Evolutionary conservation across 2,113 vertebrate genomes (phyloP).

Genomic region (Crotophaga sulcirostris): DNA sequence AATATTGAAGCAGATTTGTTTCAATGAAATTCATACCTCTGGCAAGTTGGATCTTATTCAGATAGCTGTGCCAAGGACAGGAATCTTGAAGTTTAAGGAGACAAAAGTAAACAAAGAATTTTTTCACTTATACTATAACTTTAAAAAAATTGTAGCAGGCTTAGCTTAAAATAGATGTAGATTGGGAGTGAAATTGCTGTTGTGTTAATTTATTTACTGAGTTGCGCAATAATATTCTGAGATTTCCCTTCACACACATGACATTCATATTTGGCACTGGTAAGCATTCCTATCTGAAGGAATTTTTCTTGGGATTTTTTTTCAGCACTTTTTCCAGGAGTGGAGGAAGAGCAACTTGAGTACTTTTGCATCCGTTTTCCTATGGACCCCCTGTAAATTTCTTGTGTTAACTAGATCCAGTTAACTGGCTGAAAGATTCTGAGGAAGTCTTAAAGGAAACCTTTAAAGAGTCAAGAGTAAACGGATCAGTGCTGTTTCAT

Average conservation of each 20-base stretch:
- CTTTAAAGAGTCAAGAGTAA: background rate
- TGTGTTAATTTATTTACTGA: background rate
- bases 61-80: background rate
- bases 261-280: background rate
- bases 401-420: background rate
- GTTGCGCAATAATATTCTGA: background rate
- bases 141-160: background rate
- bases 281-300: constrained; percentile 8
- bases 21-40: constrained; percentile 47
- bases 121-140: background rate
- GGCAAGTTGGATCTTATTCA: constrained; percentile 25
- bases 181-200: background rate
- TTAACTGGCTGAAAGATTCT: background rate
- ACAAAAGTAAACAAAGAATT: background rate
- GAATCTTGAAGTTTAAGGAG: constrained; percentile 1
- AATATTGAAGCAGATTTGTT: constrained; percentile 29
- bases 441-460: background rate
- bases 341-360: background rate
- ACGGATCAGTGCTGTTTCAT: background rate
- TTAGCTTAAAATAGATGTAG: background rate
- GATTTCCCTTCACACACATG: background rate
- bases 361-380: background rate
- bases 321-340: background rate
- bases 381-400: background rate
- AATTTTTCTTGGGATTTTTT: background rate